These are phyloP conservation scores for Tauraco hartlaubi DNA, from an alignment of 2,797 vertebrate species.

Conservation along the genomic window DNA sequence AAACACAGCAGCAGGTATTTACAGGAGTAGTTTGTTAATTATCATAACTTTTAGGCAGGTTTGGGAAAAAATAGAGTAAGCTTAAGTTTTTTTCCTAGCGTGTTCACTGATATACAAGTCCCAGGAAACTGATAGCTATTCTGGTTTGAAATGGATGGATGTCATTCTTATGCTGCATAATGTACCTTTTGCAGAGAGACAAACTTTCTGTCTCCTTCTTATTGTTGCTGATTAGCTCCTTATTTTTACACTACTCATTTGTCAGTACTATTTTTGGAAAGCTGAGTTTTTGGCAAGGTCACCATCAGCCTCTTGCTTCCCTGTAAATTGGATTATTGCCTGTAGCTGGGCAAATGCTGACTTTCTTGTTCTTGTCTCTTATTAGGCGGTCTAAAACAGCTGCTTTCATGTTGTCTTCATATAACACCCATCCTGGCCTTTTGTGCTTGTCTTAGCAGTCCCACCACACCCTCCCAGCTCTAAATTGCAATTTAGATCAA, in stretches of 20 bases:
- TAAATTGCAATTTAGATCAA: background rate
- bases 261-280: conserved; percentile 38
- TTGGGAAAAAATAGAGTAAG: background rate
- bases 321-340: conserved; percentile 32
- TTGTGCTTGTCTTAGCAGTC: background rate
- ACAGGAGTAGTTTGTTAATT: background rate
- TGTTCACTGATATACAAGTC: background rate
- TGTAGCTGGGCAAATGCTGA: conserved; percentile 37
- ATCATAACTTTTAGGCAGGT: background rate
- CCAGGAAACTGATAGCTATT: background rate
- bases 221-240: conserved; percentile 18
- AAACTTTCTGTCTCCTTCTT: background rate
- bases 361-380: background rate
- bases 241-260: conserved; percentile 16
- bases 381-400: background rate
- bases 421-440: background rate
- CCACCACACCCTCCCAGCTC: background rate
- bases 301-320: background rate
- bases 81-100: background rate
- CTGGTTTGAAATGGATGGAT: background rate
- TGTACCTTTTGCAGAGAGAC: background rate
- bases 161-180: background rate
- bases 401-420: background rate
- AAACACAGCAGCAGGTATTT: background rate
- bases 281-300: conserved; percentile 20